Base-by-base conservation (phyloP, 2,888 invertebrate genomes). In the Melipona beecheii region DNA sequence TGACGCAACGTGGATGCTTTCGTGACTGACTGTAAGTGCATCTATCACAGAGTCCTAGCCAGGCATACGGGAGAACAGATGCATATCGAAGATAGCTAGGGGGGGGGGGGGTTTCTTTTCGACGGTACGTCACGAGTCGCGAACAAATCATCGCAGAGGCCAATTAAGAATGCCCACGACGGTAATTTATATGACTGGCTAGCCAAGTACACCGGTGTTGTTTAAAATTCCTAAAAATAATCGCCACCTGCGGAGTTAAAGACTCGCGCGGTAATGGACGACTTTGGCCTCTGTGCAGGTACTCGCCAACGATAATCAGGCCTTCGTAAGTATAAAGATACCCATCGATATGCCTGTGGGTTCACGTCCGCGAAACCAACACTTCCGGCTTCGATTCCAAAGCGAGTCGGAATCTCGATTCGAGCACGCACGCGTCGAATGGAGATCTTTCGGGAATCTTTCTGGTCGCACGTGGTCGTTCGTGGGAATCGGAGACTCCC, bases 161-260 rank as follows among this genome's bases (percentile, higher is more conserved):
- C 89, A 91, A 91, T 91, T 91, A 91, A 89, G 87, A 80, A 80
- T 83, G 71, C 76, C 86, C 85, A 84, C 85, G 85, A 85, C 80
- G 78, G 84, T 82, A 85, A 89, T 91, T 90, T 90, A 90, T 87
- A 86, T 74, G 76, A 65, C 64, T 64, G 78, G 77, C 64, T 69
- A 60, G 72, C 43, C 70, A 49, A 62, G 75, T 75, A 21, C 27
- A 60, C 43, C 31, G 60, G 71, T 66, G 79, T 86, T 80, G 79
- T 81, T 88, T 87, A 83, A 89, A 88, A 86, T 87, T 84, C 81
- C 84, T 84, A 87, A 84, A 87, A 87, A 85, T 87, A 76, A 86
- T 89, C 77, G 76, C 83, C 84, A 86, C 76, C 70, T 78, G 80
- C 72, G 65, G 76, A 58, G 78, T 36, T 75, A 79, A 85, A 83